These are phyloP conservation scores for Acrocephalus scirpaceus DNA, from an alignment of 2,797 vertebrate species.

Conservation along the genomic window DNA sequence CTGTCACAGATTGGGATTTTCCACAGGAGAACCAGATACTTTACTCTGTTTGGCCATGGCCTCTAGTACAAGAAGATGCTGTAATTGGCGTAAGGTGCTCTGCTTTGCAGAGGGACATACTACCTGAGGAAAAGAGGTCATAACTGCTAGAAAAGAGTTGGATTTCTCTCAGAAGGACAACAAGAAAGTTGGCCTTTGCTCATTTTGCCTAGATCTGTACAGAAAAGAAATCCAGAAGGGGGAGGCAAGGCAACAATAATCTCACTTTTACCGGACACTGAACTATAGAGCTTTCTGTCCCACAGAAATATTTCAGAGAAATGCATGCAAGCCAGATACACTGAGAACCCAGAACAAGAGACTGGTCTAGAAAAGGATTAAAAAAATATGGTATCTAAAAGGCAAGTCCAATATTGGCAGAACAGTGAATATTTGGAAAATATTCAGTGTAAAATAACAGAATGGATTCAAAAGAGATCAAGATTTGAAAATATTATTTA, in stretches of 20 bases:
- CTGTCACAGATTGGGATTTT: neutral
- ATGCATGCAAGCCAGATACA: neutral
- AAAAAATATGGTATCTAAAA: neutral
- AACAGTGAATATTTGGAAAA: neutral
- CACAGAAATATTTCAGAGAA: neutral
- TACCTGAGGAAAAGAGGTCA: neutral
- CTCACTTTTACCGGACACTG: neutral
- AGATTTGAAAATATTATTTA: neutral
- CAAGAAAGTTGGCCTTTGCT: neutral
- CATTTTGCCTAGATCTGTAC: neutral
- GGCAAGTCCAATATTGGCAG: neutral
- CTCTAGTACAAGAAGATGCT: neutral
- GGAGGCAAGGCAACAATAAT: neutral
- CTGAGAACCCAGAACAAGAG: neutral
- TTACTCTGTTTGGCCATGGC: neutral
- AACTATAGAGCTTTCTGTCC: neutral
- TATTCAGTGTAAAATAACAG: neutral
- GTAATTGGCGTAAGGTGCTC: neutral
- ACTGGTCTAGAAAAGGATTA: neutral
- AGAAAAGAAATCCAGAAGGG: neutral
- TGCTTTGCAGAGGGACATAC: neutral
- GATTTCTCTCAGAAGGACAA: neutral
- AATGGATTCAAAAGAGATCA: neutral
- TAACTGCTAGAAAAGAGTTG: neutral
- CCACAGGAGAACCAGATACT: neutral